Evolutionary conservation across 2,888 invertebrate genomes (phyloP).

Genomic region (Caenorhabditis drosophilae): DNA sequence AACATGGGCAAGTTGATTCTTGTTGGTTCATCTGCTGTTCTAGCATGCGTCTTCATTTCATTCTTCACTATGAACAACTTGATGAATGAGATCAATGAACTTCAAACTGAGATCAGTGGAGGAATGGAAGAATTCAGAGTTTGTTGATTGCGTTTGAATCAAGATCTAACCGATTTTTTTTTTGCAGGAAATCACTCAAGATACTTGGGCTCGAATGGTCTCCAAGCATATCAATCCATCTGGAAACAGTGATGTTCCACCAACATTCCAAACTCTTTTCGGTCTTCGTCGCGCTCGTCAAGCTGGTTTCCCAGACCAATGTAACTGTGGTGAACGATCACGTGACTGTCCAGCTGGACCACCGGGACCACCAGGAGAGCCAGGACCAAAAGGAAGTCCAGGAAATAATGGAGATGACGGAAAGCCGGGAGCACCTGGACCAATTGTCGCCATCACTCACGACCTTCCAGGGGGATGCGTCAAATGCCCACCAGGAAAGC

Average conservation of each 20-base stretch:
- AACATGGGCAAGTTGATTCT: slow-evolving; percentile 49
- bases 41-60: slow-evolving; percentile 38
- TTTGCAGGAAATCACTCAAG: slow-evolving; percentile 45
- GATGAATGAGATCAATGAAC: slow-evolving; percentile 43
- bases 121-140: slow-evolving; percentile 54
- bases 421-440: slow-evolving; percentile 52
- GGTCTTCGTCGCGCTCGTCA: slow-evolving; percentile 49
- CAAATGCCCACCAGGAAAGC: slow-evolving; percentile 47
- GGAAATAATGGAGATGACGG: slow-evolving; percentile 55
- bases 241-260: slow-evolving; percentile 39
- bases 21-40: slow-evolving; percentile 40
- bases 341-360: slow-evolving; percentile 59
- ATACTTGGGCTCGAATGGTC: slow-evolving; percentile 53
- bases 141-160: slow-evolving; percentile 9
- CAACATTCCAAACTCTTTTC: slow-evolving; percentile 52
- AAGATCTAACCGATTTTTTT: background rate
- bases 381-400: slow-evolving; percentile 46
- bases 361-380: slow-evolving; percentile 54
- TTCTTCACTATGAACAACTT: slow-evolving; percentile 41
- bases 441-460: slow-evolving; percentile 52
- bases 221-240: slow-evolving; percentile 49
- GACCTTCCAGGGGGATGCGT: slow-evolving; percentile 59
- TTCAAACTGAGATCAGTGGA: slow-evolving; percentile 45
- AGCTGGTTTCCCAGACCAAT: slow-evolving; percentile 43
- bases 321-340: slow-evolving; percentile 55